Evolutionary conservation across 2,797 vertebrate species (phyloP), one percentile per base, ranked within the genome.

Genomic region (Gadopsis marmoratus): DNA sequence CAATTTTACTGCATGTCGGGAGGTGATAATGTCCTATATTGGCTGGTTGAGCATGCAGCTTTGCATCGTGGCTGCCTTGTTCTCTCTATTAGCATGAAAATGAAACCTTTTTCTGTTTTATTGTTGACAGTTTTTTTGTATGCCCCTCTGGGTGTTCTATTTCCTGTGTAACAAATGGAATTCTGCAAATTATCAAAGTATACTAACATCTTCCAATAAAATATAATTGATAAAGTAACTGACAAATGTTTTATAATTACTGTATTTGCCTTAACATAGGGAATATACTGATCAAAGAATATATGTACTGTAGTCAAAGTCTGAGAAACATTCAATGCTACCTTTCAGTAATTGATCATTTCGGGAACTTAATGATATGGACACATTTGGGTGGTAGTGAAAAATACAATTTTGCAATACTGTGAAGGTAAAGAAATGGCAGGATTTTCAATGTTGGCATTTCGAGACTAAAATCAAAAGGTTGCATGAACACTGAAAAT

Each of bases 1-100:
- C 66, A 7, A 19, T 86, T 73, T 67, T 37, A 56, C 69, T 90
- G 91, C 86, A 86, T 86, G 88, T 77, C 55, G 21, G 69, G 54
- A 71, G 74, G 59, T 66, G 71, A 80, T 71, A 23, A 66, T 54
- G 45, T 75, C 62, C 43, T 47, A 11, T 82, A 82, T 64, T 53
- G 45, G 68, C 78, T 61, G 54, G 47, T 60, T 63, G 53, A 86
- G 88, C 89, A 88, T 91, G 90, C 74, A 71, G 86, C 63, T 81
- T 64, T 86, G 88, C 79, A 90, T 88, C 1, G 10, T 89, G 86
- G 53, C 64, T 54, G 56, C 10, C 35, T 78, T 66, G 33, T 75
- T 82, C 35, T 64, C n/a, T 82, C 53, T 29, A 26, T 64, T 69
- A 59, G 78, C 82, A 84, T 62, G 59, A 71, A 58, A 16, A 59